Percentiles rank a stretch among this genome's conserved stretches.
These are phyloP conservation scores for Heterotis niloticus DNA, from an alignment of 2,113 vertebrate genomes.

Conservation along the genomic window DNA sequence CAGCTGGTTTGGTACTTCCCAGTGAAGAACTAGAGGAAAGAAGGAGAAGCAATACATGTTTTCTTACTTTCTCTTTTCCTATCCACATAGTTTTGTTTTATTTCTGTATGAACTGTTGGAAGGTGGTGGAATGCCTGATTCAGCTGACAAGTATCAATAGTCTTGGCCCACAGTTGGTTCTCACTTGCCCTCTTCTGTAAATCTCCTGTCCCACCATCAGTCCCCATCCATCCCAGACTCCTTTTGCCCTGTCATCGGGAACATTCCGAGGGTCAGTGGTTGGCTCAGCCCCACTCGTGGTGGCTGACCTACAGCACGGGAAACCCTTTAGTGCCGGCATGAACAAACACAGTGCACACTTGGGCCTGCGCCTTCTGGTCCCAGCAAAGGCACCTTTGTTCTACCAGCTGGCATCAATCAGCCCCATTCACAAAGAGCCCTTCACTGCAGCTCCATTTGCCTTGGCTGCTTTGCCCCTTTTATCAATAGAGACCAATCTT, in stretches of 20 bases:
- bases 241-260: background rate
- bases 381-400: slow-evolving; percentile 69
- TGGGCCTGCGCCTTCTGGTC: slow-evolving; percentile 30
- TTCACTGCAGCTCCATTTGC: slow-evolving; percentile 62
- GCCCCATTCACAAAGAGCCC: slow-evolving; percentile 63
- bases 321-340: slow-evolving; percentile 53
- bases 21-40: too few species aligned
- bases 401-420: slow-evolving; percentile 79
- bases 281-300: background rate
- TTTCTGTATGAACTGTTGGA: too few species aligned
- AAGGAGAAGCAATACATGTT: too few species aligned
- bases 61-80: too few species aligned
- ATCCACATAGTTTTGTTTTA: too few species aligned
- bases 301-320: slow-evolving; percentile 34
- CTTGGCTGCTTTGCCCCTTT: slow-evolving; percentile 61
- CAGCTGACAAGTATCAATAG: too few species aligned
- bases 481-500: slow-evolving; percentile 67
- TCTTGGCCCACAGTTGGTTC: too few species aligned
- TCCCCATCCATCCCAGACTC: too few species aligned
- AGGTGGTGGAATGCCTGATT: too few species aligned
- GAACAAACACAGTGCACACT: slow-evolving; percentile 40
- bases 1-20: too few species aligned
- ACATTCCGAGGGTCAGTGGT: background rate
- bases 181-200: too few species aligned
- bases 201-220: too few species aligned